A percentile compares a stretch with the other conserved stretches of the same genome.
Evolutionary conservation across 2,797 vertebrate genomes (phyloP).

Genomic region (Protonibea diacanthus): DNA sequence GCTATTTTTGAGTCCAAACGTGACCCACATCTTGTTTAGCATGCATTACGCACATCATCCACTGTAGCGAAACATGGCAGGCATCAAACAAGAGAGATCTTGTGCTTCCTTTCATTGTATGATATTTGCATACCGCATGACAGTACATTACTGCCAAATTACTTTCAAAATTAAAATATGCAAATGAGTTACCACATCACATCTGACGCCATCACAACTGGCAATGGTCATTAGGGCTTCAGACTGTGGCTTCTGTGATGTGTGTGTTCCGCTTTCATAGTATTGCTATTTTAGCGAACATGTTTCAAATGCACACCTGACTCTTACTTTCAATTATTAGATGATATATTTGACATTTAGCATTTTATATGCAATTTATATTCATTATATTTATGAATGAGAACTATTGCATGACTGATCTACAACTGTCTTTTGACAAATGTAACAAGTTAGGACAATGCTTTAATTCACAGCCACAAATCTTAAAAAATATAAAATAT

Average conservation of each 20-base stretch:
- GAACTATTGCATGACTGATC: not conserved
- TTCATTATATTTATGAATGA: not conserved
- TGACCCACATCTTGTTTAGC: conserved; percentile 34
- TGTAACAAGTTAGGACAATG: not conserved
- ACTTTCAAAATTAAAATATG: conserved; percentile 79
- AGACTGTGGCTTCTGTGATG: conserved; percentile 14
- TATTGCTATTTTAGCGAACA: not conserved
- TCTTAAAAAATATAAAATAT: not conserved
- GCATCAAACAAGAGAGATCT: conserved; percentile 56
- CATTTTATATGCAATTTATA: not conserved
- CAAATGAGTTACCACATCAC: conserved; percentile 67
- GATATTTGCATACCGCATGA: conserved; percentile 73
- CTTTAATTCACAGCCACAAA: not conserved
- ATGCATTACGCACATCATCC: conserved; percentile 45
- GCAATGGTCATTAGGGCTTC: conserved; percentile 42
- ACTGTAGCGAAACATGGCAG: conserved; percentile 53
- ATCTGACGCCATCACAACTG: conserved; percentile 57
- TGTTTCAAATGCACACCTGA: not conserved
- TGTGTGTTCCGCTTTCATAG: conserved; percentile 27
- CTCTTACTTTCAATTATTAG: not conserved
- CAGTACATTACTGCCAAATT: conserved; percentile 76
- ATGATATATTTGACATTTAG: not conserved
- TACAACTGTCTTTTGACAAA: no score
- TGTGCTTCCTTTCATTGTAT: conserved; percentile 65
- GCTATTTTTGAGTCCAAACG: conserved; percentile 38